Conservation (phyloP, 2,888 invertebrate species). For the Tetragnatha montana region DNA sequence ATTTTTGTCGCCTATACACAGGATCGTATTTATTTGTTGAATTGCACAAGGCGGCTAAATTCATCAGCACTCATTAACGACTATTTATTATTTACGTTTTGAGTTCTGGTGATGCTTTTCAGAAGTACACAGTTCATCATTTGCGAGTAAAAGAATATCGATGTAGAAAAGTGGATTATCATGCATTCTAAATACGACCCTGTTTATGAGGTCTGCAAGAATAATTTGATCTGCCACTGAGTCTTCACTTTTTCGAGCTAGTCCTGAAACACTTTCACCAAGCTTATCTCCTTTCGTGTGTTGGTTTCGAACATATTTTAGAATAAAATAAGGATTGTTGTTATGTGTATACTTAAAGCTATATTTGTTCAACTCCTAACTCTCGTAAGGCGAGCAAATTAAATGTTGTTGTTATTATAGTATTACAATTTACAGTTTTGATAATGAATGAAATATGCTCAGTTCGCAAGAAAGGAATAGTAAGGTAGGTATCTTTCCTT, state of each 20-base stretch:
- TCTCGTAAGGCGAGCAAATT: slow-evolving; percentile 69
- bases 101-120: too few relatives aligned
- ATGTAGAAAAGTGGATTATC: too few relatives aligned
- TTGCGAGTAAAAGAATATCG: too few relatives aligned
- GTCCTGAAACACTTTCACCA: slow-evolving; percentile 61
- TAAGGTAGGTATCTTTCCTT: slow-evolving; percentile 10
- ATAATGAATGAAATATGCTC: slow-evolving; percentile 70
- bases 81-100: too few relatives aligned
- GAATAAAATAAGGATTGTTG: slow-evolving; percentile 69
- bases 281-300: slow-evolving; percentile 62
- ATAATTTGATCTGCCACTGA: too few relatives aligned
- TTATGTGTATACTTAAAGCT: slow-evolving; percentile 67
- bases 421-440: slow-evolving; percentile 70
- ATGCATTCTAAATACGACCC: too few relatives aligned
- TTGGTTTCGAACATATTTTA: slow-evolving; percentile 63
- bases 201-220: too few relatives aligned
- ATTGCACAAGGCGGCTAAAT: too few relatives aligned
- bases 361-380: slow-evolving; percentile 69
- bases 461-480: slow-evolving; percentile 57
- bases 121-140: too few relatives aligned
- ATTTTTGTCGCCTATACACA: too few relatives aligned
- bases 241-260: slow-evolving; percentile 50
- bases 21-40: too few relatives aligned
- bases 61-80: too few relatives aligned
- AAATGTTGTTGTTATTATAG: slow-evolving; percentile 70